These are phyloP conservation scores for Phyllotis vaccarum DNA, from an alignment of 2,797 vertebrate genomes.

Conservation along the genomic window DNA sequence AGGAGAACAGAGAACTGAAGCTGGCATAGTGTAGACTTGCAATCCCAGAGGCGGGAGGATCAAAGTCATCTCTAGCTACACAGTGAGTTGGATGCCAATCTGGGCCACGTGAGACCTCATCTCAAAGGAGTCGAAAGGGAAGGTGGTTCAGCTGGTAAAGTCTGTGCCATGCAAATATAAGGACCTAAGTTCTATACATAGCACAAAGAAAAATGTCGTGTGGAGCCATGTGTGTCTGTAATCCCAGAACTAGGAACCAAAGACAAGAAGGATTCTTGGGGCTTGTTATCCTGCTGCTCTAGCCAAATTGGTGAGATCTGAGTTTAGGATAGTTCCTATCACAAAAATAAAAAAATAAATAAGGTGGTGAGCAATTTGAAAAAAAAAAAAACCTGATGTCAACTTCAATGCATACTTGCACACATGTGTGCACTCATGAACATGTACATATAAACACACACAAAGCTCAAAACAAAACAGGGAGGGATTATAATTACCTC, in stretches of 20 bases:
- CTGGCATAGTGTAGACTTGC: background rate
- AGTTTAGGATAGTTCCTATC: background rate
- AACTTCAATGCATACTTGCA: background rate
- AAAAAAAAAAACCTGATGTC: background rate
- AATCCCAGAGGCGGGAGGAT: background rate
- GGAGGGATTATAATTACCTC: background rate
- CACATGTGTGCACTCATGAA: background rate
- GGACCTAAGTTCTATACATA: background rate
- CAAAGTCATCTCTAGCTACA: too few relatives aligned
- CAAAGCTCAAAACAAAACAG: background rate
- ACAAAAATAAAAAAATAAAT: too few relatives aligned
- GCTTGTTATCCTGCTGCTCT: background rate
- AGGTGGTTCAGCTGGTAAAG: background rate
- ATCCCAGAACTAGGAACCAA: background rate
- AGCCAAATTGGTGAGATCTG: background rate
- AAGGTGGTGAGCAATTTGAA: background rate
- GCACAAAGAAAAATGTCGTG: background rate
- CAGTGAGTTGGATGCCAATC: background rate
- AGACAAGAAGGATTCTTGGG: background rate
- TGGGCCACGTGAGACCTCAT: background rate
- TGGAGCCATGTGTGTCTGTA: background rate
- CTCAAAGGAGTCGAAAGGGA: background rate
- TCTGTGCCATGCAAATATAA: too few relatives aligned
- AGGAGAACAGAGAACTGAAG: background rate
- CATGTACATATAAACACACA: background rate